Percentiles rank a stretch among this genome's conserved stretches.
These are phyloP conservation scores for Eira barbara DNA, from an alignment of 2,113 vertebrate genomes.

Conservation along the genomic window DNA sequence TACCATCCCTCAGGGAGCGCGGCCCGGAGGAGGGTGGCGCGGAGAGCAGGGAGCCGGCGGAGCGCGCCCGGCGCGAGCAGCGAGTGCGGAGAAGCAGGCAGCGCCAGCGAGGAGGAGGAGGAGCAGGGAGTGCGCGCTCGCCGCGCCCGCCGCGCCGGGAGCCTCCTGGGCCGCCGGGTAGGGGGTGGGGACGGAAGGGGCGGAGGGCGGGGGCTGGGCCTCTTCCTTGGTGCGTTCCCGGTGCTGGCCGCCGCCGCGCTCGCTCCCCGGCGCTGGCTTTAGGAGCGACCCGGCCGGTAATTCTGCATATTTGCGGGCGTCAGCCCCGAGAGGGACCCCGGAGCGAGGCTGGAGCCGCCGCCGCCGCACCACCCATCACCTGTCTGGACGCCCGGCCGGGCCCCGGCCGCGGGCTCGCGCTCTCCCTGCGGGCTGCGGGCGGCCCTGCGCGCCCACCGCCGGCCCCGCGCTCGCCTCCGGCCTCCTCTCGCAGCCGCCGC, in stretches of 20 bases:
- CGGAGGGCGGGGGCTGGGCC: conserved; percentile 75
- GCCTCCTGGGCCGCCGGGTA: conserved; percentile 74
- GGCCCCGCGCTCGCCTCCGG: conserved; percentile 26
- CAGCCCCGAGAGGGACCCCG: conserved; percentile 84
- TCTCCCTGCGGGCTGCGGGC: conserved; percentile 46
- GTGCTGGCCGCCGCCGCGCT: conserved; percentile 68
- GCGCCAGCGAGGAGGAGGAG: conserved; percentile 66
- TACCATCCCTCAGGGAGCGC: conserved; percentile 92
- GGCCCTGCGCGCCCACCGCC: conserved; percentile 14
- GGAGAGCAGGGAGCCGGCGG: conserved; percentile 61
- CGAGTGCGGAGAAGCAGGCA: conserved; percentile 57
- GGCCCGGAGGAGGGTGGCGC: conserved; percentile 77
- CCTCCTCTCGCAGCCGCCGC: neutral
- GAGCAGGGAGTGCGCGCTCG: conserved; percentile 69
- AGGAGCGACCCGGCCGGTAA: conserved; percentile 80
- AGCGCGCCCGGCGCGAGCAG: conserved; percentile 73
- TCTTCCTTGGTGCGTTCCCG: conserved; percentile 73
- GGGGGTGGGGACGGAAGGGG: conserved; percentile 75
- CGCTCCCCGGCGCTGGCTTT: conserved; percentile 76
- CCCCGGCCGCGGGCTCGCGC: conserved; percentile 45
- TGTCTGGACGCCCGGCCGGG: conserved; percentile 77
- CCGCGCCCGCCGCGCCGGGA: conserved; percentile 70
- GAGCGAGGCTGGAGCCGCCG: conserved; percentile 79
- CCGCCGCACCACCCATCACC: conserved; percentile 83
- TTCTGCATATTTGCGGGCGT: conserved; percentile 87